Base-by-base conservation (phyloP, 1,140 invertebrate species). In the Drosophila ficusphila region DNA sequence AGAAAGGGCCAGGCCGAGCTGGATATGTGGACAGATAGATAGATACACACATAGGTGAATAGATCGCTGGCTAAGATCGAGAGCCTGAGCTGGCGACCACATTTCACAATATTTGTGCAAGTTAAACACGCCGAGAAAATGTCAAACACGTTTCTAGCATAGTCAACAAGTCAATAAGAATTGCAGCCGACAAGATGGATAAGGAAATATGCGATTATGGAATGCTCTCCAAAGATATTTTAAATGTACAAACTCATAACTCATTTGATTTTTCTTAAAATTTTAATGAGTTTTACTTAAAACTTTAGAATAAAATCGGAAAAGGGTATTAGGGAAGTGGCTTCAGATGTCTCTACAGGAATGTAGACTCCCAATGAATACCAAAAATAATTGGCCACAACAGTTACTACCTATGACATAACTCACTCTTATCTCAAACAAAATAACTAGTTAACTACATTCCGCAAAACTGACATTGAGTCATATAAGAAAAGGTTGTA, bases 81-180 rank as follows among this genome's bases (percentile, higher is more conserved):
- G 11, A 38, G 36, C 38, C 65, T 33, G 36, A 44, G 46, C 49
- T 39, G 58, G 49, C 27, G 36, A 41, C 64, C 44, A 64, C 53
- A 67, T 68, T 68, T 62, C 44, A 51, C 61, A 74, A 57, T 54
- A 73, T 79, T 79, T 76, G 52, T 61, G 36, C 46, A 34, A 81
- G 48, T 54, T 79, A 76, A 86, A 86, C 71, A 71, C 36, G 60
- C 56, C 54, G 54, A 54, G 72, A 83, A 83, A 79, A 83, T 83
- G 76, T 79, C 81, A 86, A 83, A 79, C 81, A 83, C 79, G 79
- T 83, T 83, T 83, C 71, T 42, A 64, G 52, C 51, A 36, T 54
- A 85, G 54, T 48, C 71, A 86, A 86, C 81, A 64, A 79, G 54
- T 72, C 46, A 83, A 86, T 86, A 76, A 51, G 60, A 79, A 76